Base-by-base conservation (phyloP, 30 jellyfish, hydroid and myxozoan genomes). In the Hydractinia echinata region DNA sequence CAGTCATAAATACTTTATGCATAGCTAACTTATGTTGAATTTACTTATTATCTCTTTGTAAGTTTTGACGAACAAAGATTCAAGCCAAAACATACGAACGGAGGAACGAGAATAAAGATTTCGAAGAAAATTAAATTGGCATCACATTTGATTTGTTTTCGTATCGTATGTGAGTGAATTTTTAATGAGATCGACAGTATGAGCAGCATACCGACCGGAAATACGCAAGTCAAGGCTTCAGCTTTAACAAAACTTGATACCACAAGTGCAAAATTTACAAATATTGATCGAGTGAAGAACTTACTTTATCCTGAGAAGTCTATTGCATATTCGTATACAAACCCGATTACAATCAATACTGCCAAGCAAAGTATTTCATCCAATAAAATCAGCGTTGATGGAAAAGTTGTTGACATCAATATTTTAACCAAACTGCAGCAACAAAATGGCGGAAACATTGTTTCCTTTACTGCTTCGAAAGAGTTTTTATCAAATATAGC, bases 371-470 rank as follows among this genome's bases (percentile, higher is more conserved):
- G 19, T 51, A 64, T n/a, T 13, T 51, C 74, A 64, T 7, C 74
- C 19, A 64, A 7, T 64, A 64, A 64, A 64, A 51, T 64, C 8
- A 51, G 51, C 16, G 39, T 71, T 71, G 81, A 71, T 52, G 81
- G 81, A 8, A 71, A 71, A 20, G 60, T 71, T n/a, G 61, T 71
- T 6, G 81, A 52, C 8, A 50, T 71, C 51, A 60, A 71, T 52
- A 60, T 71, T 11, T 71, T 71, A 15, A 71, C 81, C 39, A 71
- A 71, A 60, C 81, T 71, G 7, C 81, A 71, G n/a, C 81, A 71
- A 71, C 81, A 71, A 60, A 50, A 30, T 20, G 81, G 44, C n/a
- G 61, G 60, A 13, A 71, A 71, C n/a, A 71, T 71, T 8, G 61
- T 50, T 7, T 71, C 61, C 67, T 20, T 20, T 4, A 71, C 61